A percentile compares a stretch with the other conserved stretches of the same genome.
phyloP scores from a whole-genome alignment of 2,888 invertebrate species.

The Callosobruchus maculatus region DNA sequence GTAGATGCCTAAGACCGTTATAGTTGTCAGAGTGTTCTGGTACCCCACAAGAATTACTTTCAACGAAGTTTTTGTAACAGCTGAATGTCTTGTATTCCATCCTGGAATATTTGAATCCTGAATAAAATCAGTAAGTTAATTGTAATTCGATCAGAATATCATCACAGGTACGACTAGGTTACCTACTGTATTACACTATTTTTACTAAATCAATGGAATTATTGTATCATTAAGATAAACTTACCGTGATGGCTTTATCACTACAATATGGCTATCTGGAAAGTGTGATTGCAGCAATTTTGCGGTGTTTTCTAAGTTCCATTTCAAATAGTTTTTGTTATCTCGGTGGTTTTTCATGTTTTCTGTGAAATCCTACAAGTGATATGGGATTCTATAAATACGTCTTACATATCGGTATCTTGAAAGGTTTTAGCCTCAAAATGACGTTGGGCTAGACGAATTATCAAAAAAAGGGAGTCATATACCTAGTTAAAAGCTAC shows the following conservation, averaged over 20 bases:
- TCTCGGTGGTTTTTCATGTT: conserved; percentile 69
- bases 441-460: too few relatives aligned
- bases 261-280: conserved; percentile 66
- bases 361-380: conserved; percentile 72
- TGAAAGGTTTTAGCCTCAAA: too few relatives aligned
- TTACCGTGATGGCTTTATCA: conserved; percentile 72
- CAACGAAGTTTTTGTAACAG: conserved; percentile 86
- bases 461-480: too few relatives aligned
- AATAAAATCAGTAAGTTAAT: too few relatives aligned
- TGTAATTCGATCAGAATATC: too few relatives aligned
- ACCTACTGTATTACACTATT: too few relatives aligned
- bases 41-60: conserved; percentile 74
- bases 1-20: conserved; percentile 70
- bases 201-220: too few relatives aligned
- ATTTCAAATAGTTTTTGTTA: conserved; percentile 69
- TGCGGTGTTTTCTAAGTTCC: conserved; percentile 80
- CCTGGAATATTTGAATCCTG: conserved; percentile 43
- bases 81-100: conserved; percentile 82
- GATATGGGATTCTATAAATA: neutral
- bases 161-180: too few relatives aligned
- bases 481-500: too few relatives aligned
- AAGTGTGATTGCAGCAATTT: conserved; percentile 65
- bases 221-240: too few relatives aligned
- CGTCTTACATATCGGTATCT: conserved; percentile 4
- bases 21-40: conserved; percentile 75